A percentile compares a stretch with the other conserved stretches of the same genome.
phyloP scores from a whole-genome alignment of 2,888 invertebrate genomes.

The Pseudanteris insignis region DNA sequence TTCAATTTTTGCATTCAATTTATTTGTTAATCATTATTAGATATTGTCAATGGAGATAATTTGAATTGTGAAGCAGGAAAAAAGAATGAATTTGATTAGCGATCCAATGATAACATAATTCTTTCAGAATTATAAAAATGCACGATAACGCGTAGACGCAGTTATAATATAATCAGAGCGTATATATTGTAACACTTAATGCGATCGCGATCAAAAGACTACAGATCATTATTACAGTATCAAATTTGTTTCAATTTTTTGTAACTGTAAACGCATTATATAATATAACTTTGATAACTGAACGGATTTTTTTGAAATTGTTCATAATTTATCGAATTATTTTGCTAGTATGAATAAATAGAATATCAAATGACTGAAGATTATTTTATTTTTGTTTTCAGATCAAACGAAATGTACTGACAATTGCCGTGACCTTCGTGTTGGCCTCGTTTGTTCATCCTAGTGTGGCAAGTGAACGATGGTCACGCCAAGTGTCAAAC shows the following conservation, averaged over 20 bases:
- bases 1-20: not conserved
- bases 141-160: too few relatives aligned
- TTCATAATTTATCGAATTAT: too few relatives aligned
- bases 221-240: too few relatives aligned
- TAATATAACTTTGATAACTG: too few relatives aligned
- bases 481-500: conserved; percentile 61
- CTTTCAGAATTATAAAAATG: too few relatives aligned
- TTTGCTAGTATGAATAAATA: not conserved
- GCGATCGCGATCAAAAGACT: not conserved
- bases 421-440: conserved; percentile 50
- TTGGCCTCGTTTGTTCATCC: conserved; percentile 48
- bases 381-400: conserved; percentile 36
- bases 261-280: too few relatives aligned
- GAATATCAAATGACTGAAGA: not conserved
- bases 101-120: too few relatives aligned
- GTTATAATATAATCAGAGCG: conserved; percentile 19
- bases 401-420: conserved; percentile 54
- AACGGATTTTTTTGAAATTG: too few relatives aligned
- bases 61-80: not conserved
- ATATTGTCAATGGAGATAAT: too few relatives aligned
- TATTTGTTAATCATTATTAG: not conserved
- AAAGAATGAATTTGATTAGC: not conserved
- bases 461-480: conserved; percentile 53
- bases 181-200: conserved; percentile 17
- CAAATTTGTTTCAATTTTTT: too few relatives aligned